A percentile compares a stretch with the other conserved stretches of the same genome.
Evolutionary conservation across 1,140 invertebrate species (phyloP).

Genomic region (Centruroides sculpturatus): DNA sequence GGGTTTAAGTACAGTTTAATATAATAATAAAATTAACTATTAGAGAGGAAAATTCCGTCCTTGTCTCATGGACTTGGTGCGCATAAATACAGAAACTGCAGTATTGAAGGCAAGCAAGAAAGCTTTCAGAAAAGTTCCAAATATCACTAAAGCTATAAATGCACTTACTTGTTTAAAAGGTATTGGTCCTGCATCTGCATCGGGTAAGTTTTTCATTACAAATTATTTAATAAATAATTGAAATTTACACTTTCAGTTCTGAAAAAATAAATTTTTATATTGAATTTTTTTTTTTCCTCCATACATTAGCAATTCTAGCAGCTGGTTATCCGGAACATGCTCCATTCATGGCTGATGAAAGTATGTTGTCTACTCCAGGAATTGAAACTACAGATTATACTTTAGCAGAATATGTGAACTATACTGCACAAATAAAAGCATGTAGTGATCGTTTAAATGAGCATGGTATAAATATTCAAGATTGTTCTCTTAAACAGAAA

Average conservation of each 20-base stretch:
- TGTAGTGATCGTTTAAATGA: constrained; percentile 69
- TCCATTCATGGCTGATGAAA: constrained; percentile 95
- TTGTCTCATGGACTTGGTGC: constrained; percentile 75
- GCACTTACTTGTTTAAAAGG: constrained; percentile 72
- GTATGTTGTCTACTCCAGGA: constrained; percentile 59
- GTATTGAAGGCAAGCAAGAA: constrained; percentile 79
- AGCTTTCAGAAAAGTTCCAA: constrained; percentile 77
- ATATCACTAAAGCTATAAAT: constrained; percentile 72
- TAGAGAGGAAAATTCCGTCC: constrained; percentile 77
- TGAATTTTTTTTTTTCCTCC: no score
- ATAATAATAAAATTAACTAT: constrained; percentile 8
- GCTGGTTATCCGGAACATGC: constrained; percentile 78
- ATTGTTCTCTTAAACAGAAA: neutral
- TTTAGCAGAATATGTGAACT: constrained; percentile 88
- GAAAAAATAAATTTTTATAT: no score
- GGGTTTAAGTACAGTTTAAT: no score
- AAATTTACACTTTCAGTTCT: no score
- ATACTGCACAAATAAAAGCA: constrained; percentile 71
- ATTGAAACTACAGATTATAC: constrained; percentile 87
- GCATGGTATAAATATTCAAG: constrained; percentile 37
- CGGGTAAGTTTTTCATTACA: constrained; percentile 33
- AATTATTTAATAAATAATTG: neutral
- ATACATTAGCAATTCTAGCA: constrained; percentile 36
- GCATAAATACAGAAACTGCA: constrained; percentile 79
- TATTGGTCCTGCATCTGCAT: constrained; percentile 81